A percentile compares a stretch with the other conserved stretches of the same genome.
phyloP scores from a whole-genome alignment of 2,113 vertebrate genomes.

The Pluvialis apricaria region DNA sequence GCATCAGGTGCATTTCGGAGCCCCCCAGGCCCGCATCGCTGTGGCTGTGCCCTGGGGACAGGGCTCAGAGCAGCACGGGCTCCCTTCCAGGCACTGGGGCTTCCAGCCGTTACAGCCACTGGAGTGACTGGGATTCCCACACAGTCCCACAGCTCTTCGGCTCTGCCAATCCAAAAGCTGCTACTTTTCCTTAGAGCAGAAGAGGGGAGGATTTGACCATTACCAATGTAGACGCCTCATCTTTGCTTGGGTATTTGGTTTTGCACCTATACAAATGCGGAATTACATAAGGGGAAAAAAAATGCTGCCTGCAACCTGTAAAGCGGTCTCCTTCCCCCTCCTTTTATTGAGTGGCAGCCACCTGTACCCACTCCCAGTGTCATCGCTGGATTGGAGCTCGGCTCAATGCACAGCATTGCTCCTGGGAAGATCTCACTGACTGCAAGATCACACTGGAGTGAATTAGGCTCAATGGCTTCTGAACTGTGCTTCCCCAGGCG shows the following conservation, averaged over 20 bases:
- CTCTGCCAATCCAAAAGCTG: not conserved
- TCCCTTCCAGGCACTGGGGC: not conserved
- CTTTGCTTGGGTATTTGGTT: not conserved
- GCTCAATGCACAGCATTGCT: not conserved
- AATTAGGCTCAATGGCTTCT: rapidly evolving
- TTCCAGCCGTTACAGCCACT: not conserved
- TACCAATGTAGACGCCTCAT: not conserved
- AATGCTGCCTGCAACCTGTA: too few relatives aligned
- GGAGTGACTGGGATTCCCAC: not conserved
- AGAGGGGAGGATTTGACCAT: not conserved
- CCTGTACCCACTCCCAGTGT: not conserved
- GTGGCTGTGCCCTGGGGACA: not conserved
- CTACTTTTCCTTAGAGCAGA: not conserved
- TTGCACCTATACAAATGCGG: not conserved
- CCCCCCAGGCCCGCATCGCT: not conserved
- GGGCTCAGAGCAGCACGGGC: not conserved
- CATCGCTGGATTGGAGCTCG: not conserved
- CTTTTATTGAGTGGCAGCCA: not conserved
- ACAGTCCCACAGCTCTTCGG: not conserved
- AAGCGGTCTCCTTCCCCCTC: too few relatives aligned
- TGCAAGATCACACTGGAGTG: not conserved
- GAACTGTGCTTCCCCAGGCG: not conserved
- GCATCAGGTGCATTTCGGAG: rapidly evolving
- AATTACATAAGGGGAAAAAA: not conserved
- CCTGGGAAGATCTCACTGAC: not conserved